These are phyloP conservation scores for Hybognathus amarus DNA, from an alignment of 2,797 vertebrate species.

Conservation along the genomic window DNA sequence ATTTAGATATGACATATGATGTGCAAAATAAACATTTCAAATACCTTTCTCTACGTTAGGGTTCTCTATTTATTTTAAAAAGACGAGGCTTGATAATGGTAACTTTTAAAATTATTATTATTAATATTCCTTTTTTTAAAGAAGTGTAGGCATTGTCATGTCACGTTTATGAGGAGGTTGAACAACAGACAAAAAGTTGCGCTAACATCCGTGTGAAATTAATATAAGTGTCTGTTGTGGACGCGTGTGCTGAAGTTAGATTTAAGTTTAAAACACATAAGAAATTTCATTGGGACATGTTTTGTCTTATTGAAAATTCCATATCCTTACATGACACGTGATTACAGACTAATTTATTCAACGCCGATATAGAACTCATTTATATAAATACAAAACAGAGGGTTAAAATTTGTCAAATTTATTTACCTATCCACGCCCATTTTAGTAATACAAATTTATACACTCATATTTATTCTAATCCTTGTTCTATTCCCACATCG, in stretches of 20 bases:
- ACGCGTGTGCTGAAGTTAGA: not conserved
- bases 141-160: not conserved
- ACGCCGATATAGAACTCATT: not conserved
- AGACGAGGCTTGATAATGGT: too few species aligned
- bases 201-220: not conserved
- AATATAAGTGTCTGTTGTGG: not conserved
- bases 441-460: not conserved
- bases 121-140: not conserved
- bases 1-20: not conserved
- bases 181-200: not conserved
- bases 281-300: not conserved
- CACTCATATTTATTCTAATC: not conserved
- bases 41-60: not conserved
- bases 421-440: not conserved
- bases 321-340: not conserved
- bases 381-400: not conserved
- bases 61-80: not conserved
- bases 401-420: not conserved
- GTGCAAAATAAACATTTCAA: not conserved
- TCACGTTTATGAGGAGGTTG: not conserved
- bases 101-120: not conserved
- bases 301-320: not conserved
- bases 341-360: not conserved
- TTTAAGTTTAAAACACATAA: not conserved
- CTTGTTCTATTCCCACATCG: not conserved